Base-by-base conservation (phyloP, 2,888 invertebrate species). In the Meta bourneti region DNA sequence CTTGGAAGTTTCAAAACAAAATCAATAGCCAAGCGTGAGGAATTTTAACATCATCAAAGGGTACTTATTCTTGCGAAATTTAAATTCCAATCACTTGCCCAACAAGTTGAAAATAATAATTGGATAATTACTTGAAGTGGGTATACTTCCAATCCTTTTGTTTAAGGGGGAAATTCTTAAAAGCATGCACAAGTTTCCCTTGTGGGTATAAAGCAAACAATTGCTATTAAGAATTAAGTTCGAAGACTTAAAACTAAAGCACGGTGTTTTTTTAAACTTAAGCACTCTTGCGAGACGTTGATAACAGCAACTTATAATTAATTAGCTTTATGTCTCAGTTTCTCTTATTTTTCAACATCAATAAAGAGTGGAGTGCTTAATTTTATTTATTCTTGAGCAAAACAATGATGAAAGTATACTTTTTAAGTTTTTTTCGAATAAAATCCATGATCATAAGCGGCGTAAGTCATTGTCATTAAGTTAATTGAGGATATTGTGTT, bases 241-340 rank as follows among this genome's bases (percentile, higher is more conserved):
- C 11, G 61, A 61, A 16, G 61, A 16, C 61, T 61, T 61, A 61
- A 34, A 34, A 34, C 34, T 61, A 61, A 61, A 16, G 61, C 8
- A 61, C 61, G 11, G 34, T 9, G 6, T 74, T 74, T 48, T 74
- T 20, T 20, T 13, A 74, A 11, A 7, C 74, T 74, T 48, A 74
- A 77, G 77, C 52, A 77, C 69, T 61, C 75, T 61, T 86, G 69
- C 7, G 16, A 8, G 49, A 51, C 19, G 82, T 71, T n/a, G 78
- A 78, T 70, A 78, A 78, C 79, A 48, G 72, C 78, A 78, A 70
- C 78, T 86, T 86, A 79, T 78, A 74, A 71, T 79, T 80, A 87
- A 87, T 87, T 80, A 87, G 80, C 72, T 87, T 52, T 70, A 20
- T 52, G 80, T 48, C 19, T 77, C n/a, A 54, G 34, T 72, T 54